phyloP scores from a whole-genome alignment of 2,888 invertebrate species.

The Conops quadrifasciatus region DNA sequence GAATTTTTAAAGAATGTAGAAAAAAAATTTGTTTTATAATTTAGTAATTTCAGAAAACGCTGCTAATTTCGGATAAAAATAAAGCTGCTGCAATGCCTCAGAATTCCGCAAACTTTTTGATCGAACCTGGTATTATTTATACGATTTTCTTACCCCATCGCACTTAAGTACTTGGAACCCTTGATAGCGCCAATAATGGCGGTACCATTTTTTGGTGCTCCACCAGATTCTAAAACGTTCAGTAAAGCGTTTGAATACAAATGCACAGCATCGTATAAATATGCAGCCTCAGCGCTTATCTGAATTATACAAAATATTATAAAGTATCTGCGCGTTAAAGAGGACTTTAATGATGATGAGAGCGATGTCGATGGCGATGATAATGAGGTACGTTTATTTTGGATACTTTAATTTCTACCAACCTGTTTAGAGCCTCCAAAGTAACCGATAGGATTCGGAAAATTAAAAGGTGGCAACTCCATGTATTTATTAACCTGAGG shows the following conservation, averaged over 20 bases:
- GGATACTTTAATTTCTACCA: conserved; percentile 32
- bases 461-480: conserved; percentile 87
- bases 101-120: too few relatives aligned
- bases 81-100: too few relatives aligned
- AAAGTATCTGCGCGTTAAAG: background rate
- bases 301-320: conserved; percentile 54
- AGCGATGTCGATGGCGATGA: background rate
- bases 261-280: conserved; percentile 93
- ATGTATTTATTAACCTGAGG: conserved; percentile 81
- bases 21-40: too few relatives aligned
- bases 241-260: conserved; percentile 86
- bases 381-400: background rate
- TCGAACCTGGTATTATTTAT: too few relatives aligned
- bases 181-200: conserved; percentile 80
- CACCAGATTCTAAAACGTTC: conserved; percentile 74
- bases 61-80: too few relatives aligned
- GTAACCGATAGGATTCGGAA: conserved; percentile 78
- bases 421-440: conserved; percentile 80
- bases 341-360: background rate
- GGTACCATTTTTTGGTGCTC: conserved; percentile 80
- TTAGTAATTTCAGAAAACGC: too few relatives aligned
- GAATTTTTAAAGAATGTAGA: too few relatives aligned
- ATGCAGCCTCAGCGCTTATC: conserved; percentile 89
- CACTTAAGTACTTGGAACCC: conserved; percentile 81
- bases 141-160: conserved; percentile 77